These are phyloP conservation scores for Cyprinus carpio DNA, from an alignment of 2,113 vertebrate species.

Conservation along the genomic window DNA sequence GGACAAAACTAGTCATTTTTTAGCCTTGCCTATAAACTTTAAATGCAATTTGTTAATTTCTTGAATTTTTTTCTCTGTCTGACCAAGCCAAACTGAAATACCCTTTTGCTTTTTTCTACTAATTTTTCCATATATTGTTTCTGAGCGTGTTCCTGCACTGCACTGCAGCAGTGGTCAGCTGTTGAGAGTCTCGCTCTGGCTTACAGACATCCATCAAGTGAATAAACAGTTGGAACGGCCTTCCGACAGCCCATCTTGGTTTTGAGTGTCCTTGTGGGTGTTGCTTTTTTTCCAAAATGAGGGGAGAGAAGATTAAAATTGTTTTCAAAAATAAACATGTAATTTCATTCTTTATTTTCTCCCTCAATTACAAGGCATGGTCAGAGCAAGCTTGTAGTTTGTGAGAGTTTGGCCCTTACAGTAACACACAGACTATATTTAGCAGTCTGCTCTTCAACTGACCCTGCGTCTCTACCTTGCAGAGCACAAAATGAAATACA, in stretches of 20 bases:
- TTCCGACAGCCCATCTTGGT: slow-evolving; percentile 67
- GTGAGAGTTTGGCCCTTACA: slow-evolving; percentile 81
- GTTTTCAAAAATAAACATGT: slow-evolving; percentile 87
- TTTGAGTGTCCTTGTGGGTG: slow-evolving; percentile 75
- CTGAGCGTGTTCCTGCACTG: neutral
- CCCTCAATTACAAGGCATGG: slow-evolving; percentile 84
- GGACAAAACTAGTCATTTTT: neutral
- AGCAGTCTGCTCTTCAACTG: slow-evolving; percentile 79
- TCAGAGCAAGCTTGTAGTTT: slow-evolving; percentile 78
- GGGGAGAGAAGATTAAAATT: slow-evolving; percentile 84
- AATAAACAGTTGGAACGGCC: slow-evolving; percentile 61
- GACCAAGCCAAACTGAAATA: neutral
- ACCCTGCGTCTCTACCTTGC: slow-evolving; percentile 72
- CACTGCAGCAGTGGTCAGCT: neutral
- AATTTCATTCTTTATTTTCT: slow-evolving; percentile 84
- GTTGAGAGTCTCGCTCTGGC: neutral
- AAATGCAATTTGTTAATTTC: neutral
- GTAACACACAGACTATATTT: slow-evolving; percentile 81
- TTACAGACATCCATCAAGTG: slow-evolving; percentile 56
- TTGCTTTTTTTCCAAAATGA: slow-evolving; percentile 74
- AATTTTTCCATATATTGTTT: neutral
- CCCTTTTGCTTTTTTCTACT: neutral
- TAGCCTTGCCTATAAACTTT: neutral
- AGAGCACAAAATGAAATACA: neutral
- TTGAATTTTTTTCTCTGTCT: neutral